Evolutionary conservation across 35 echinoderm and acorn worm species (phyloP).

Genomic region (Lytechinus pictus): DNA sequence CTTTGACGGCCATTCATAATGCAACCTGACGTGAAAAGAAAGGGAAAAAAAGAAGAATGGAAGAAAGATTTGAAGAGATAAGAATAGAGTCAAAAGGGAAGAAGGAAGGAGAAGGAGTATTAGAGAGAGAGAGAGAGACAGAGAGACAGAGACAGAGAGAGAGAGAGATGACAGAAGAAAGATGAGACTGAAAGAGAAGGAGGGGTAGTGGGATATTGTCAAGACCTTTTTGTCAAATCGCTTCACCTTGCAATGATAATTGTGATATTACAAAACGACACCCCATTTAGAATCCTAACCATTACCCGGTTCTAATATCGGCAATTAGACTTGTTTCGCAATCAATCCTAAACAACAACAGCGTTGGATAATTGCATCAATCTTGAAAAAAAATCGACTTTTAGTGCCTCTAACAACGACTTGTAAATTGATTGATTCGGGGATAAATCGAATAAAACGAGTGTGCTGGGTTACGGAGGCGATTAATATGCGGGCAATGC

Average conservation of each 20-base stretch:
- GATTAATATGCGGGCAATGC: neutral
- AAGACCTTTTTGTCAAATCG: too few species aligned
- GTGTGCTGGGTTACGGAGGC: neutral
- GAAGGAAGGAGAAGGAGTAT: neutral
- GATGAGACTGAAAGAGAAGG: too few species aligned
- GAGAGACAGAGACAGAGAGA: neutral
- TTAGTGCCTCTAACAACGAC: neutral
- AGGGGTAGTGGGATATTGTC: too few species aligned
- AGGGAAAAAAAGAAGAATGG: too few species aligned
- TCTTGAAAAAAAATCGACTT: neutral
- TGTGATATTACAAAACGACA: neutral
- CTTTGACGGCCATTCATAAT: too few species aligned
- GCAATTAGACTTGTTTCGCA: neutral
- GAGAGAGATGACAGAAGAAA: neutral
- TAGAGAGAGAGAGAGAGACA: neutral
- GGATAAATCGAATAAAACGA: neutral
- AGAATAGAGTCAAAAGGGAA: too few species aligned
- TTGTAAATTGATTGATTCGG: slow-evolving; percentile 5
- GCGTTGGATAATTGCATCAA: neutral
- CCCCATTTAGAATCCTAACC: neutral
- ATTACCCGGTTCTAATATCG: neutral
- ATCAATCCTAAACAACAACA: neutral
- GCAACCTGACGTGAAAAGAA: too few species aligned
- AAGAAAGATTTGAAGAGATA: too few species aligned
- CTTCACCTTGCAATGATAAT: too few species aligned